phyloP scores from a whole-genome alignment of 1,140 invertebrate species.

The Papilio glaucus region DNA sequence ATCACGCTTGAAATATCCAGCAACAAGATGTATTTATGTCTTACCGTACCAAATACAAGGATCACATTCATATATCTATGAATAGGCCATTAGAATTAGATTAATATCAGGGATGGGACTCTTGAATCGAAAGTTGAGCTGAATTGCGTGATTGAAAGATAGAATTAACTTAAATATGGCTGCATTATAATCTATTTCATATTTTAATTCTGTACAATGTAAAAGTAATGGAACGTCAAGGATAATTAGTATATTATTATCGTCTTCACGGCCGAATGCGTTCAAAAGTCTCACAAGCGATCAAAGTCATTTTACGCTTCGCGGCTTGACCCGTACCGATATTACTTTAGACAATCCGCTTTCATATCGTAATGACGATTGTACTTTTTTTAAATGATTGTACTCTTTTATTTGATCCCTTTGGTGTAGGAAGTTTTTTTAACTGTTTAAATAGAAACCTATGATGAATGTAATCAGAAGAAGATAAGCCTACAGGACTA shows the following conservation, averaged over 20 bases:
- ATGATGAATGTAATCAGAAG: background rate
- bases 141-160: too few species aligned
- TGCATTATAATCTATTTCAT: background rate
- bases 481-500: background rate
- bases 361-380: slow-evolving; percentile 52
- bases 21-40: too few species aligned
- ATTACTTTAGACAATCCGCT: slow-evolving; percentile 47
- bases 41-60: too few species aligned
- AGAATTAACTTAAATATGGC: too few species aligned
- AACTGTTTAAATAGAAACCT: background rate
- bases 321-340: slow-evolving; percentile 34
- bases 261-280: slow-evolving; percentile 46
- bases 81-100: too few species aligned
- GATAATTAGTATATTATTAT: slow-evolving; percentile 38
- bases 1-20: too few species aligned
- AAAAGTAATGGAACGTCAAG: slow-evolving; percentile 35
- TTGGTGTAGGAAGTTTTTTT: background rate
- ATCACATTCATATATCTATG: too few species aligned
- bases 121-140: too few species aligned
- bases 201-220: slow-evolving; percentile 12
- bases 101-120: too few species aligned
- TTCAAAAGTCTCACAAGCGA: slow-evolving; percentile 46
- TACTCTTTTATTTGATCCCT: background rate
- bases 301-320: slow-evolving; percentile 62
- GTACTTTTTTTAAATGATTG: slow-evolving; percentile 24